Evolutionary conservation across 2,797 vertebrate species (phyloP).

Genomic region (Sorex maritimensis): DNA sequence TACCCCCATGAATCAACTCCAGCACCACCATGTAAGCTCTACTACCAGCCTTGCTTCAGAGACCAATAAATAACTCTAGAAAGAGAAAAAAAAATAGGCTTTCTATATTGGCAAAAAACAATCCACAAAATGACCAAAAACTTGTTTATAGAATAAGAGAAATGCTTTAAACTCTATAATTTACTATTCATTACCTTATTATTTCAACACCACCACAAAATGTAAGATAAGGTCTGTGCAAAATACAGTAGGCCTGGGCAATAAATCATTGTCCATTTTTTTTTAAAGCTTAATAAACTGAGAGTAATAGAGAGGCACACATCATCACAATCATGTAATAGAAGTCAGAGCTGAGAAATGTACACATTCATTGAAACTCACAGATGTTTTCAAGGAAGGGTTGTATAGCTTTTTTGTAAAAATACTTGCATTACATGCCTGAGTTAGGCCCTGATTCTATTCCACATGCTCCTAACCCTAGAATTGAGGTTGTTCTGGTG

Average conservation of each 20-base stretch:
- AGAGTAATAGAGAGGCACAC: background rate
- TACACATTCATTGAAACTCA: background rate
- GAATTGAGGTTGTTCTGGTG: no score
- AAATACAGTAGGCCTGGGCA: background rate
- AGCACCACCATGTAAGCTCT: no score
- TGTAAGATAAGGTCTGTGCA: background rate
- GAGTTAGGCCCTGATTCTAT: no score
- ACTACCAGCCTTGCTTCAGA: no score
- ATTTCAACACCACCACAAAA: constrained; percentile 12
- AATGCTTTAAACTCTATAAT: background rate
- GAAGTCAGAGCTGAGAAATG: background rate
- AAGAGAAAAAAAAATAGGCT: no score
- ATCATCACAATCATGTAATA: background rate
- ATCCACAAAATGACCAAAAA: background rate
- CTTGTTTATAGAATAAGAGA: background rate
- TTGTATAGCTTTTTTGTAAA: no score
- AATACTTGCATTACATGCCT: no score
- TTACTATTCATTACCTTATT: background rate
- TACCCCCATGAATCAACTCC: no score
- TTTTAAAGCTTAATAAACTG: background rate
- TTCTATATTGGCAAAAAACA: background rate
- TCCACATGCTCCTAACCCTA: no score
- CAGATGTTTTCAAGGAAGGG: background rate
- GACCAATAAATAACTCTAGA: no score
- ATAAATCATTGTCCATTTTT: background rate